These are phyloP conservation scores for Bombus superbus DNA, from an alignment of 1,140 invertebrate genomes.

Conservation along the genomic window DNA sequence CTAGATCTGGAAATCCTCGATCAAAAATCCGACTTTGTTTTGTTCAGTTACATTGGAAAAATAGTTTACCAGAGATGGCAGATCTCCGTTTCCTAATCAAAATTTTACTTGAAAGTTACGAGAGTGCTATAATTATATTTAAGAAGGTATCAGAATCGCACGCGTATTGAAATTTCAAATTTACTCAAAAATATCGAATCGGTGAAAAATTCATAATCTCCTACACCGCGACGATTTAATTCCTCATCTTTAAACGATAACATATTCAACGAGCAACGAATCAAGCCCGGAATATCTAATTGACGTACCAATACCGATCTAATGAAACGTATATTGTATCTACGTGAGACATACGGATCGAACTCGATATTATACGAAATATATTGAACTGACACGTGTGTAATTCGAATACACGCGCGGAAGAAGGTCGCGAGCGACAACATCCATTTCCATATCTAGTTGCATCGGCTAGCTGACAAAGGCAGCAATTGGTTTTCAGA, in stretches of 20 bases:
- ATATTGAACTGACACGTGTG: background rate
- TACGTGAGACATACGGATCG: background rate
- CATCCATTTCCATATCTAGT: conserved; percentile 16
- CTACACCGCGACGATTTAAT: background rate
- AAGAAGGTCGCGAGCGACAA: background rate
- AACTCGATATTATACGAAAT: background rate
- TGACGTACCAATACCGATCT: background rate
- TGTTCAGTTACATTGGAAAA: too few species aligned
- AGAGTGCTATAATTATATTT: too few species aligned
- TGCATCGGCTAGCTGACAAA: conserved; percentile 26
- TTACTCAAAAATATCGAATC: background rate
- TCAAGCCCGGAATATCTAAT: background rate
- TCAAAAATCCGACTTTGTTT: too few species aligned
- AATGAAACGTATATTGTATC: background rate
- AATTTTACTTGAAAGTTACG: too few species aligned
- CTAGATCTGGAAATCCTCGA: too few species aligned
- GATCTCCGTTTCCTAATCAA: too few species aligned
- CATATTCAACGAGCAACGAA: background rate
- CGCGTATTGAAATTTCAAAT: background rate
- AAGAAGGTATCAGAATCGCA: background rate
- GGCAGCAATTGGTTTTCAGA: conserved; percentile 32
- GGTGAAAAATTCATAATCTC: background rate
- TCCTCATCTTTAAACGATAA: background rate
- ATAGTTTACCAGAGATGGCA: too few species aligned
- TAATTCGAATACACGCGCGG: background rate